Evolutionary conservation across 2,113 vertebrate genomes (phyloP).

Genomic region (human): GRCh38 chr6:9824501-9825000

Average conservation of each 20-base stretch:
- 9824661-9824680: not conserved
- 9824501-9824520: constrained; percentile 36
- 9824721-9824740: not conserved
- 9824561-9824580: constrained; percentile 48
- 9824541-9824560: constrained; percentile 59
- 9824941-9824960: not conserved
- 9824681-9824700: not conserved
- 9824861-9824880: not conserved
- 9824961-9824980: not conserved
- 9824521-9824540: constrained; percentile 36
- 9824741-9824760: not conserved
- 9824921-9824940: not conserved
- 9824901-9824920: not conserved
- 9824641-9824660: constrained; percentile 23
- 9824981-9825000: not conserved
- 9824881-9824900: not conserved
- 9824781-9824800: not conserved
- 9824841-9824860: not conserved
- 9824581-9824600: not conserved
- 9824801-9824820: not conserved
- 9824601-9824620: constrained; percentile 49
- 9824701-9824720: not conserved
- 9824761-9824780: not conserved
- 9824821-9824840: not conserved
- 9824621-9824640: constrained; percentile 49